Evolutionary conservation across 2,797 vertebrate species (phyloP), one percentile per base, ranked within the genome.

Genomic region (Pipistrellus pygmaeus): DNA sequence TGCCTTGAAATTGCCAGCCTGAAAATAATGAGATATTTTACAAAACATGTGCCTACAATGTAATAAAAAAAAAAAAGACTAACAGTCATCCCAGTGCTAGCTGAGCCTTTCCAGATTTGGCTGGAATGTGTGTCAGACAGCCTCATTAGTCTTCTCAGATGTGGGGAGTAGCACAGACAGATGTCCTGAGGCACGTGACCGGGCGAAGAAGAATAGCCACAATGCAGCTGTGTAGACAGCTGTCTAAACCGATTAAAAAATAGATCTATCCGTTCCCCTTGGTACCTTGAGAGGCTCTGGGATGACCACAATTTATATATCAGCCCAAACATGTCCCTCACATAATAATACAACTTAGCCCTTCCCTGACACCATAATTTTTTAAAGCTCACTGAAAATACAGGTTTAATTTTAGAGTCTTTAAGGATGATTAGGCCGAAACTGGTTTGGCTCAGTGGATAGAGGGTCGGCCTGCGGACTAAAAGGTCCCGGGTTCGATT

Each of bases 1-100:
- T 0, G 14, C 83, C 53, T 85, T 85, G 41, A 10, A 88, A 81
- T 82, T 92, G 71, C 23, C 32, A 38, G 25, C 81, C 62, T 90
- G 76, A 93, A 95, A 94, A 87, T 89, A 98, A 97, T 96, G 95
- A 97, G 96, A 96, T 89, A 94, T 96, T 98, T 98, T 96, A 90
- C 76, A 97, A 97, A 98, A 95, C 85, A 96, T 88, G 76, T 91
- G 77, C 93, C 93, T 94, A 94, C 48, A 80, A 80, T 93, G 75
- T 97, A 97, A 97, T 96, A 95, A 96, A 35, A 3, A 44, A 44
- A 44, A 95, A 97, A 23, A 80, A 77, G 38, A 95, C 89, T 97
- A 96, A 94, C 86, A 97, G 94, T 97, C 95, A 97, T 92, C 20
- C 69, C 48, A 81, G 66, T 90, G 85, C 95, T 97, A 84, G 93